Evolutionary conservation across 2,888 invertebrate species (phyloP).

Genomic region (Phortica okadai): DNA sequence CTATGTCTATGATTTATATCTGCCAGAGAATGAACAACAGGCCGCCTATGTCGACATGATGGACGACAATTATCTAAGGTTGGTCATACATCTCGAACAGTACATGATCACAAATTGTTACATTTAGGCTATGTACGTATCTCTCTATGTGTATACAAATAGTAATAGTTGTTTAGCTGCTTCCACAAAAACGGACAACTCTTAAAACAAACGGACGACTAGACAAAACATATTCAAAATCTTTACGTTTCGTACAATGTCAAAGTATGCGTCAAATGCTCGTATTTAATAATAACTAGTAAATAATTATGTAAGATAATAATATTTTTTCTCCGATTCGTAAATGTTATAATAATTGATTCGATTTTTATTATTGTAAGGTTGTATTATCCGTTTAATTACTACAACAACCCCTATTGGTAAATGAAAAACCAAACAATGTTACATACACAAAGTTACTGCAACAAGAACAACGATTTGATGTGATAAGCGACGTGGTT

Average conservation of each 20-base stretch:
- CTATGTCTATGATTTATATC: constrained; percentile 83
- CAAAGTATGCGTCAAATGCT: background rate
- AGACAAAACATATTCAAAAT: background rate
- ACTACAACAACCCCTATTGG: constrained; percentile 74
- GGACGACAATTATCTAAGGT: constrained; percentile 76
- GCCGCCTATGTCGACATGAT: constrained; percentile 75
- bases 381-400: constrained; percentile 76
- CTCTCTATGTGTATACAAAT: background rate
- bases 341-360: constrained; percentile 25
- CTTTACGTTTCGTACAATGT: constrained; percentile 15
- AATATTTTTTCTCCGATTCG: background rate
- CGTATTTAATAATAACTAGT: background rate
- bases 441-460: constrained; percentile 33
- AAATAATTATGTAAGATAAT: background rate
- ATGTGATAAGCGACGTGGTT: constrained; percentile 34
- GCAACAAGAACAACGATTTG: constrained; percentile 41
- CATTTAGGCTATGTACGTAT: constrained; percentile 60
- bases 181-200: background rate
- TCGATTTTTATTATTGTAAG: constrained; percentile 55
- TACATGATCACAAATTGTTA: constrained; percentile 72
- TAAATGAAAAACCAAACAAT: constrained; percentile 52
- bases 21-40: constrained; percentile 78
- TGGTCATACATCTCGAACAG: constrained; percentile 75
- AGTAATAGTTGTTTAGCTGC: background rate
- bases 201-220: background rate